These are phyloP conservation scores for Coecobrya sp. DNA, from an alignment of 2,888 invertebrate genomes.

Conservation along the genomic window DNA sequence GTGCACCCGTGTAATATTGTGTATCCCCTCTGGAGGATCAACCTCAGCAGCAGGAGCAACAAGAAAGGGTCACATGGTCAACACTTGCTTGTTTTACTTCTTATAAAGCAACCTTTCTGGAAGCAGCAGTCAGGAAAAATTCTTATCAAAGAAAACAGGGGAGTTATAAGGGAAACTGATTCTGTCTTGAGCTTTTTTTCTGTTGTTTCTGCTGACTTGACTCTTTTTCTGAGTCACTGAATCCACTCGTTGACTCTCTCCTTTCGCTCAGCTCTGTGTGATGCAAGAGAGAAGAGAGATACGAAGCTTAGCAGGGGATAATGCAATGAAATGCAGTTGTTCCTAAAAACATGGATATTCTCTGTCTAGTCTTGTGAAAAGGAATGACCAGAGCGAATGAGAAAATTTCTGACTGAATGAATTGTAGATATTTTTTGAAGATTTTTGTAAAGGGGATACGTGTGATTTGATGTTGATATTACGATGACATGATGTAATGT, in stretches of 20 bases:
- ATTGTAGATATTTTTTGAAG: constrained; percentile 44
- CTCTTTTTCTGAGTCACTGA: constrained; percentile 79
- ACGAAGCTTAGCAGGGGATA: neutral
- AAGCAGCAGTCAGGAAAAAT: constrained; percentile 49
- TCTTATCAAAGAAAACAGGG: constrained; percentile 40
- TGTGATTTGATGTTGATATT: constrained; percentile 32
- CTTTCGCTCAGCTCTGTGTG: too few species aligned
- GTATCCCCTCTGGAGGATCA: constrained; percentile 71
- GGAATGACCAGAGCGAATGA: constrained; percentile 36
- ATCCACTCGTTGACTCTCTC: constrained; percentile 23
- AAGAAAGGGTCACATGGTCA: constrained; percentile 83
- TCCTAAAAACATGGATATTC: neutral
- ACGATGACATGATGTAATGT: constrained; percentile 63
- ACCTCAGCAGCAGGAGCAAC: constrained; percentile 57
- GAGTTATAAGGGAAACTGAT: constrained; percentile 56
- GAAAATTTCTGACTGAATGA: constrained; percentile 39
- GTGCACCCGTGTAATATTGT: constrained; percentile 31
- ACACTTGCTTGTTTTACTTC: constrained; percentile 72
- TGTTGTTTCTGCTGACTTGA: constrained; percentile 73
- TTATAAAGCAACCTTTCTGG: neutral
- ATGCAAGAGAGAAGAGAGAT: too few species aligned
- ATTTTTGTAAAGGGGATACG: constrained; percentile 30
- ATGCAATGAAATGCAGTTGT: constrained; percentile 41
- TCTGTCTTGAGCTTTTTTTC: constrained; percentile 36
- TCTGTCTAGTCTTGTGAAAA: constrained; percentile 20